Base-by-base conservation (phyloP, 2,888 invertebrate species). In the Ophion costatus region DNA sequence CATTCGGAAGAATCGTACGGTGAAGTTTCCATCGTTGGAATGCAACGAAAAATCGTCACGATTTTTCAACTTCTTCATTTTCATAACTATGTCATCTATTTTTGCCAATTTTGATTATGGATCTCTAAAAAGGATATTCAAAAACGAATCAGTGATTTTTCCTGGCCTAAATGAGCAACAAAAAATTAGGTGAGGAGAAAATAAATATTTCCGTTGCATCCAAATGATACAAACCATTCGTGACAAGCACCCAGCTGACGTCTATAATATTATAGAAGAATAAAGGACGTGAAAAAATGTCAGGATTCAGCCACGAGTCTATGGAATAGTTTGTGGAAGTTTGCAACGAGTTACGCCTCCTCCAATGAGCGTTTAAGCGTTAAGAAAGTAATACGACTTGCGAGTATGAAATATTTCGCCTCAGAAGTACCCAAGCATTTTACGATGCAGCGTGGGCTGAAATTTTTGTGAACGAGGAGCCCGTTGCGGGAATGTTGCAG, bases 401-500 rank as follows among this genome's bases (percentile, higher is more conserved):
- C 29, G 20, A 56, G 29, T 71, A n/a, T 56, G 38, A 71, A 71
- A 57, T 33, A 59, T 57, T 71, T 71, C 38, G 56, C n/a, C 33
- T 71, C 29, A 20, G 61, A 74, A 20, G 74, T 74, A 64, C n/a
- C 64, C 11, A 9, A 75, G 51, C 11, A 64, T n/a, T 75, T 75
- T 64, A 64, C 75, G 64, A 51, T 64, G 14, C 20, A 51, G 75
- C 20, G 75, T 75, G 64, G 75, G 75, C 42, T 14, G 45, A 56
- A 69, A 79, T 38, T 64, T 75, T 74, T 69, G 22, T n/a, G 9
- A 70, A 33, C 42, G 29, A 42, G 63, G 63, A 63, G 29, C 69
- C 56, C 45, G 71, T 78, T 51, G n/a, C 9, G 63, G 22, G 45
- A 75, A 75, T 63, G 63, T 75, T 75, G 63, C 74, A 42, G 45